Evolutionary conservation across 2,888 invertebrate species (phyloP).

Genomic region (Harpalus rubripes): DNA sequence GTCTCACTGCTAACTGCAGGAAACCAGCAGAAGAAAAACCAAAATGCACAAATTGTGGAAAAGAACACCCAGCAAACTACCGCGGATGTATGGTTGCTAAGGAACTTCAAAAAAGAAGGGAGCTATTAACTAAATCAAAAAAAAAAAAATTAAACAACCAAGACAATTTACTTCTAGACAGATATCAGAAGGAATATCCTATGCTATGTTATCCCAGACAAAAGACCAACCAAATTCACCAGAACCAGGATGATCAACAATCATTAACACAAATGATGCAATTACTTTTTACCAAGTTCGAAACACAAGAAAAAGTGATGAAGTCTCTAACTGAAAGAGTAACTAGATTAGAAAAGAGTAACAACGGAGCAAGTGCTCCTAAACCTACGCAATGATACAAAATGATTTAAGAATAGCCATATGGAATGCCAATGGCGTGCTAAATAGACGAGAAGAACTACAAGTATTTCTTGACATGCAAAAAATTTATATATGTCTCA

Average conservation of each 20-base stretch:
- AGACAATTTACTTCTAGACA: no score
- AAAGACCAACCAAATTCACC: not conserved
- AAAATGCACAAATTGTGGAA: not conserved
- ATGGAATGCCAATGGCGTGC: conserved; percentile 16
- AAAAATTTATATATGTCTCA: not conserved
- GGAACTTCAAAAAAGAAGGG: not conserved
- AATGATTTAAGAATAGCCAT: conserved; percentile 7
- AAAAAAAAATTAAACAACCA: no score
- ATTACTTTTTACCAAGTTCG: no score
- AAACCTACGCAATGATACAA: conserved; percentile 3
- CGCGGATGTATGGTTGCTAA: not conserved
- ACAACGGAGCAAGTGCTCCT: not conserved
- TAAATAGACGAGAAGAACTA: conserved; percentile 35
- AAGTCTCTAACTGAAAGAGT: not conserved
- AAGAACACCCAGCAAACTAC: not conserved
- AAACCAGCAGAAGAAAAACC: not conserved
- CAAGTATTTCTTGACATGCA: not conserved
- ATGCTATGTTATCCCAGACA: not conserved
- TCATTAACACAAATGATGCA: conserved; percentile 5
- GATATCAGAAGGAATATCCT: conserved; percentile 6
- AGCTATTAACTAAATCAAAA: no score
- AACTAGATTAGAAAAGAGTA: not conserved
- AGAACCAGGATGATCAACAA: not conserved
- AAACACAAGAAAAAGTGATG: conserved; percentile 7
- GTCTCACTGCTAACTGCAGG: not conserved